Conservation (phyloP, 1,140 invertebrate species). For the Dryas iulia region DNA sequence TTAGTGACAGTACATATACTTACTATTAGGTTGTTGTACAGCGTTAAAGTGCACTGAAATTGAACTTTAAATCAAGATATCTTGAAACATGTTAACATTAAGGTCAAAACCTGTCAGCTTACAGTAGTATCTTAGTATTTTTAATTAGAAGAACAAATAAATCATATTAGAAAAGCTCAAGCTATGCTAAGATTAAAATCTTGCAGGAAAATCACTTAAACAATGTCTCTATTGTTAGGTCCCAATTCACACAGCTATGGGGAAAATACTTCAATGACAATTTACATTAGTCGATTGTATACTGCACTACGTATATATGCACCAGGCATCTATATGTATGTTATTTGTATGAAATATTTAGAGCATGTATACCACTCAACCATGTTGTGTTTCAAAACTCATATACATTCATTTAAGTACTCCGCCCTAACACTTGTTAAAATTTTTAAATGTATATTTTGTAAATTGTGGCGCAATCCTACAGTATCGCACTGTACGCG, state of each 20-base stretch:
- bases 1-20: too few species aligned
- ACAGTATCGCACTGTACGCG: background rate
- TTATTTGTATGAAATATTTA: slow-evolving; percentile 26
- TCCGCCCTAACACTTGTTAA: background rate
- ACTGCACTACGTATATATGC: background rate
- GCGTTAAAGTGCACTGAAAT: too few species aligned
- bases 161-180: background rate
- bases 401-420: slow-evolving; percentile 26
- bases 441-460: background rate
- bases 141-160: background rate
- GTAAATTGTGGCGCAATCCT: background rate
- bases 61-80: too few species aligned
- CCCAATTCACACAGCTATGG: slow-evolving; percentile 21
- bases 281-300: slow-evolving; percentile 19
- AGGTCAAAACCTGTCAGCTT: too few species aligned
- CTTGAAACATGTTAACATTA: too few species aligned
- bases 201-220: slow-evolving; percentile 26
- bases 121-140: background rate
- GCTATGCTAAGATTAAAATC: slow-evolving; percentile 19
- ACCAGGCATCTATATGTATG: background rate
- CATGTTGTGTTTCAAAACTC: slow-evolving; percentile 30
- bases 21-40: too few species aligned
- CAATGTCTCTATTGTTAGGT: slow-evolving; percentile 29
- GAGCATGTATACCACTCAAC: slow-evolving; percentile 34
- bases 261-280: slow-evolving; percentile 32